Percentiles rank a stretch among this genome's conserved stretches.
Conservation (phyloP, 1,140 invertebrate genomes). For the Glossosoma conforme region DNA sequence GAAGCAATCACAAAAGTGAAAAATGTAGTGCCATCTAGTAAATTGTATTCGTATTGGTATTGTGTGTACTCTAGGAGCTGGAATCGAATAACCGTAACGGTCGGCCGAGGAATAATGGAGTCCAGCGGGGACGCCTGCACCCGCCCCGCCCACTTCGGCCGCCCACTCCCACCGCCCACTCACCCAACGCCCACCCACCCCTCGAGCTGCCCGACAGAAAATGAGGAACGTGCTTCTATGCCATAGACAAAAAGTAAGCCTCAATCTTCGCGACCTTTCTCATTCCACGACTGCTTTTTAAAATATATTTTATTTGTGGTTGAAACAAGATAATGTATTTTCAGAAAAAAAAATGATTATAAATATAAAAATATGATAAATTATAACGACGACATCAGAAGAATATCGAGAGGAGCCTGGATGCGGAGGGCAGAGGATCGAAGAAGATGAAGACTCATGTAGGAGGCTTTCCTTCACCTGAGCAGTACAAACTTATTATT, state of each 20-base stretch:
- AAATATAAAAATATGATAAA: no score
- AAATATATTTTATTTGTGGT: no score
- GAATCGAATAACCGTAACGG: slow-evolving; percentile 32
- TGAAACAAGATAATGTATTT: no score
- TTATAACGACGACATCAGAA: no score
- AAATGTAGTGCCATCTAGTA: slow-evolving; percentile 33
- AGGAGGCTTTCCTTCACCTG: no score
- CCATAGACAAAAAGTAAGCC: slow-evolving; percentile 18
- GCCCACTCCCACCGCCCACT: background rate
- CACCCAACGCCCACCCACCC: background rate
- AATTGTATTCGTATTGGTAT: slow-evolving; percentile 29
- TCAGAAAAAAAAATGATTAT: no score
- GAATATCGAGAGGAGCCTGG: no score
- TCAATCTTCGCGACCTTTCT: slow-evolving; percentile 9
- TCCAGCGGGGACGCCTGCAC: slow-evolving; percentile 21
- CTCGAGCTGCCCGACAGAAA: slow-evolving; percentile 6
- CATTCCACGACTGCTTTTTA: background rate
- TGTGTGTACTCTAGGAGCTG: slow-evolving; percentile 28
- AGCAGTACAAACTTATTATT: no score
- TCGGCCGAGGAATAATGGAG: slow-evolving; percentile 28
- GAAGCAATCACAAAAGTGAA: slow-evolving; percentile 33
- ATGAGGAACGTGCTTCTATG: slow-evolving; percentile 26
- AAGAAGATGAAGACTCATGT: no score
- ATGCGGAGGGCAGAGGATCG: no score
- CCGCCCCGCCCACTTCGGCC: background rate